These are phyloP conservation scores for Darevskia mixta DNA, from an alignment of 2,797 vertebrate genomes.

Conservation along the genomic window DNA sequence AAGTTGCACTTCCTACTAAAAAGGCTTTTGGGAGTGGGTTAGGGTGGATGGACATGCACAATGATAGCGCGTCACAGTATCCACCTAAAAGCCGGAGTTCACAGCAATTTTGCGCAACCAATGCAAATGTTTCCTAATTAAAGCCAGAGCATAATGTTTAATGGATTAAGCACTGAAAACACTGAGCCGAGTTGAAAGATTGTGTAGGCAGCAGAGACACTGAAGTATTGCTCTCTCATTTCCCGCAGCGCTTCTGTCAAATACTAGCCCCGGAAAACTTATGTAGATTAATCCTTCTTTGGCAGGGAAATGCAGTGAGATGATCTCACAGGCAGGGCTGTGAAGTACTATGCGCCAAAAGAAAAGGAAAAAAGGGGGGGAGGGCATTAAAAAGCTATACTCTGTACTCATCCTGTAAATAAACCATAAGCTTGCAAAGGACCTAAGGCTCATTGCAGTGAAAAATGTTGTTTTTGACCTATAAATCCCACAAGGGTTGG, in stretches of 20 bases:
- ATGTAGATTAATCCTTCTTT: constrained; percentile 26
- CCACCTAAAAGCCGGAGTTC: not conserved
- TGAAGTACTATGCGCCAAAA: not conserved
- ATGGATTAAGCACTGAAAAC: constrained; percentile 3
- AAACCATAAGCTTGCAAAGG: too few species aligned
- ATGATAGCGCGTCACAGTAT: not conserved
- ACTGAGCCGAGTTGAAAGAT: not conserved
- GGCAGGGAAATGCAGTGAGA: constrained; percentile 11
- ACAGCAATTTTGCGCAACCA: not conserved
- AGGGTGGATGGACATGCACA: not conserved
- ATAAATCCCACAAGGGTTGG: too few species aligned
- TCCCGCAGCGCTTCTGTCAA: constrained; percentile 4
- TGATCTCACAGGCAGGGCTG: not conserved
- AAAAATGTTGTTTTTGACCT: too few species aligned
- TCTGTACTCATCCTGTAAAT: not conserved
- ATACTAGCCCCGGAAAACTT: constrained; percentile 2
- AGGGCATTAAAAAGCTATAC: not conserved
- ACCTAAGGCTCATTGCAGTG: too few species aligned
- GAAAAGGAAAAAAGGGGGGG: not conserved
- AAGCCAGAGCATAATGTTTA: not conserved
- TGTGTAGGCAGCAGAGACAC: not conserved
- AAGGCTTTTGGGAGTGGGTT: not conserved
- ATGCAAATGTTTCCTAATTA: constrained; percentile 17
- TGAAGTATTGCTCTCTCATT: constrained; percentile 13
- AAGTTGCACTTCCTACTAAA: constrained; percentile 65